Percentiles rank a stretch among this genome's conserved stretches.
These are phyloP conservation scores for Clanis bilineata DNA, from an alignment of 2,888 invertebrate genomes.

Conservation along the genomic window DNA sequence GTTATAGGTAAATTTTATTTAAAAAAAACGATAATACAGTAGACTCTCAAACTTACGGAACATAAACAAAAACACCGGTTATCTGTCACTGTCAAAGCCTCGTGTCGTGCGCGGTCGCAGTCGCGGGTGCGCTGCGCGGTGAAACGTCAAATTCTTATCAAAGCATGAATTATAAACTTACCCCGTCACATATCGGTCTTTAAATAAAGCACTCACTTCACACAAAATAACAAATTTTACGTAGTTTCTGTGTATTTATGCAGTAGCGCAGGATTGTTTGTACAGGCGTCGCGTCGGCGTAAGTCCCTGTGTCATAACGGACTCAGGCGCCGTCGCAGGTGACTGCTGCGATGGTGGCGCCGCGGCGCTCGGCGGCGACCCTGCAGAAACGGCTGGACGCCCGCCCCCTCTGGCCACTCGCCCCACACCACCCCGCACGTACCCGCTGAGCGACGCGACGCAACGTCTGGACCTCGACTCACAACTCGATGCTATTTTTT, in stretches of 20 bases:
- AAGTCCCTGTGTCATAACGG: constrained; percentile 42
- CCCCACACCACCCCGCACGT: constrained; percentile 1
- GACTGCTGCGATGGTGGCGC: constrained; percentile 60
- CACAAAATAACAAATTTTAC: background rate
- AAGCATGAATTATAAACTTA: constrained; percentile 25
- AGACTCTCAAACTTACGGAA: background rate
- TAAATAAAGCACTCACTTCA: background rate
- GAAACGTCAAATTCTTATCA: constrained; percentile 20
- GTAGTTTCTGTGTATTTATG: background rate
- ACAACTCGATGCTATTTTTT: background rate
- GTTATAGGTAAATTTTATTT: background rate
- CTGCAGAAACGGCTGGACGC: constrained; percentile 40
- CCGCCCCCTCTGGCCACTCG: constrained; percentile 36
- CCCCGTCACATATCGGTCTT: background rate
- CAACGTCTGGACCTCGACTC: background rate
- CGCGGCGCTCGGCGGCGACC: constrained; percentile 67
- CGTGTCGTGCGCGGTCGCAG: no score
- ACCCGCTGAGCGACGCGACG: background rate
- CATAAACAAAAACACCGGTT: constrained; percentile 51
- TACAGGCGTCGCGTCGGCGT: constrained; percentile 49
- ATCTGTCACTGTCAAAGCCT: constrained; percentile 58
- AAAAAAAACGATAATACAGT: background rate
- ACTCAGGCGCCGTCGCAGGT: constrained; percentile 43
- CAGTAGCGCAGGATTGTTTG: constrained; percentile 25
- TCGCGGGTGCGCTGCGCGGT: constrained; percentile 22